A percentile compares a stretch with the other conserved stretches of the same genome.
Evolutionary conservation across 2,888 invertebrate species (phyloP).

Genomic region (Epirrita christyi): DNA sequence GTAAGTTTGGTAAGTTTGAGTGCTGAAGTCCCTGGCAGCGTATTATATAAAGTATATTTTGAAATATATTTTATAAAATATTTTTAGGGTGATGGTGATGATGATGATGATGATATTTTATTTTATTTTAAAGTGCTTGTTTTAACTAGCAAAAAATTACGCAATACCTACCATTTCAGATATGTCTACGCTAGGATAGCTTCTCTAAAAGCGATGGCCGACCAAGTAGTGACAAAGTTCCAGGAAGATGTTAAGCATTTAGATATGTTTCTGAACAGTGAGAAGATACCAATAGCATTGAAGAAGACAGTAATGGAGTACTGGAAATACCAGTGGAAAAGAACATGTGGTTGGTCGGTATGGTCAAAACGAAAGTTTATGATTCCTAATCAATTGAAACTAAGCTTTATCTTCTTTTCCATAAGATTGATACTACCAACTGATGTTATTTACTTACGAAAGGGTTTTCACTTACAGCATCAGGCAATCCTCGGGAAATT

Average conservation of each 20-base stretch:
- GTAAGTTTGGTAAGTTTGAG: no score
- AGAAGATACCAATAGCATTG: slow-evolving; percentile 65
- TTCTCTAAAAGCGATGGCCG: slow-evolving; percentile 76
- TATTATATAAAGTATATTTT: no score
- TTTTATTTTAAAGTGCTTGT: no score
- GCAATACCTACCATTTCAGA: slow-evolving; percentile 45
- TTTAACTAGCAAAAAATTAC: no score
- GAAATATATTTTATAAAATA: no score
- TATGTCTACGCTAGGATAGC: slow-evolving; percentile 79
- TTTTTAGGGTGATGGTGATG: no score
- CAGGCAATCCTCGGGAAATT: slow-evolving; percentile 77
- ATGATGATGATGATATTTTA: no score
- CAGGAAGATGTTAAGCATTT: slow-evolving; percentile 77
- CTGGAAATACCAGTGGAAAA: slow-evolving; percentile 82
- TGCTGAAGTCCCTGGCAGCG: no score
- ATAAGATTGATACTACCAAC: background rate
- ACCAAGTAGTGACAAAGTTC: slow-evolving; percentile 74
- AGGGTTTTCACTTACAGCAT: slow-evolving; percentile 53
- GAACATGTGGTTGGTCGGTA: slow-evolving; percentile 80
- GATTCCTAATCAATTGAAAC: background rate
- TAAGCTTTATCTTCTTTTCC: background rate
- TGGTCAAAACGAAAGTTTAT: slow-evolving; percentile 32
- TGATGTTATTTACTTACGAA: background rate
- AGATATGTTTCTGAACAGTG: slow-evolving; percentile 71
- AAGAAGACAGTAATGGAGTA: slow-evolving; percentile 69